Percentiles rank a stretch among this genome's conserved stretches.
phyloP scores from a whole-genome alignment of 1,140 invertebrate species.

The Ips nitidus region DNA sequence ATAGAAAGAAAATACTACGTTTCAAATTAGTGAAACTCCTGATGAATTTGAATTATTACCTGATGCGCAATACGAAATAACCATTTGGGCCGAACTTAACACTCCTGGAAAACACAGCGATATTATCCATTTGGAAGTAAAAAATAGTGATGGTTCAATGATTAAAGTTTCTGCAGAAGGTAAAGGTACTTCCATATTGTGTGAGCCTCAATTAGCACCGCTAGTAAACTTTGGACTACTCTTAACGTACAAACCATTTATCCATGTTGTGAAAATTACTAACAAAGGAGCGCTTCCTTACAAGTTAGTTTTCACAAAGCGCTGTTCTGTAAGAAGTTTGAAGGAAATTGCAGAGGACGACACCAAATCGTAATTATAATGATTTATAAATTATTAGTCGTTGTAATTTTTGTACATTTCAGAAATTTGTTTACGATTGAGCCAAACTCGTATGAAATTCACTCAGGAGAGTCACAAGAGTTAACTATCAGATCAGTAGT shows the following conservation, averaged over 20 bases:
- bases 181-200: conserved; percentile 51
- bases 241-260: conserved; percentile 48
- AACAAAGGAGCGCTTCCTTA: conserved; percentile 51
- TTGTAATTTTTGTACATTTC: conserved; percentile 19
- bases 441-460: conserved; percentile 39
- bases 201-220: conserved; percentile 52
- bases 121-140: conserved; percentile 44
- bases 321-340: conserved; percentile 30
- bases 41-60: conserved; percentile 38
- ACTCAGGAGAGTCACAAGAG: conserved; percentile 20
- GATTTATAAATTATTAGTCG: not conserved
- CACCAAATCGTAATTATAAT: not conserved
- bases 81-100: conserved; percentile 45
- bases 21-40: conserved; percentile 18
- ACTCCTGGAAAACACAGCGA: conserved; percentile 49
- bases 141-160: conserved; percentile 40
- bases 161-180: conserved; percentile 45
- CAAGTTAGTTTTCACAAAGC: conserved; percentile 46
- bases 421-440: conserved; percentile 40
- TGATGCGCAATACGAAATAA: conserved; percentile 40
- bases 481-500: conserved; percentile 36
- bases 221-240: conserved; percentile 50
- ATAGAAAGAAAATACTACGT: conserved; percentile 24
- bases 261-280: conserved; percentile 46
- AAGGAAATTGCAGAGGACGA: conserved; percentile 25